Percentiles rank a stretch among this genome's conserved stretches.
Conservation (phyloP, 2,888 invertebrate species). For the Mimachlamys varia region DNA sequence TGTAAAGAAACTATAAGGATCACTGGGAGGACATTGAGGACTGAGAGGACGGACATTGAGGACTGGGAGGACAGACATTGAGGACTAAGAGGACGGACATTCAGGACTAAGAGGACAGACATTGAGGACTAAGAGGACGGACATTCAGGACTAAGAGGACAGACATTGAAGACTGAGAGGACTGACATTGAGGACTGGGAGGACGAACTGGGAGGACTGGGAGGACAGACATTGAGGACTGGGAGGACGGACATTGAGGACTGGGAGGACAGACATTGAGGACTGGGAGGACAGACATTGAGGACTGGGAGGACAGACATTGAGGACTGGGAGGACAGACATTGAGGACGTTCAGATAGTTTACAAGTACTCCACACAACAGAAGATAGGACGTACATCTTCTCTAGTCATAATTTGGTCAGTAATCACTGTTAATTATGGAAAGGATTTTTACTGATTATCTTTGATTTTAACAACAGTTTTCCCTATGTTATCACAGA, state of each 20-base stretch:
- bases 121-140: too few relatives aligned
- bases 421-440: neutral
- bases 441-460: too few relatives aligned
- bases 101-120: too few relatives aligned
- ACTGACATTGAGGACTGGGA: neutral
- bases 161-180: too few relatives aligned
- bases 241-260: too few relatives aligned
- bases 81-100: too few relatives aligned
- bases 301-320: neutral
- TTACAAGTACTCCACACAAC: neutral
- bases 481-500: neutral
- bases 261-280: neutral
- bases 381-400: neutral
- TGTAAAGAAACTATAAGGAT: neutral
- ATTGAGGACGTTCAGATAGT: neutral
- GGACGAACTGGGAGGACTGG: too few relatives aligned
- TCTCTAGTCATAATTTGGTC: neutral
- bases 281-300: neutral
- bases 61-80: too few relatives aligned
- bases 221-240: neutral
- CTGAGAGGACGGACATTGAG: too few relatives aligned
- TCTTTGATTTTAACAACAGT: constrained; percentile 6
- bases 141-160: too few relatives aligned
- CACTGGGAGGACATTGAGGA: neutral
- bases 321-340: neutral